phyloP scores from a whole-genome alignment of 2,797 vertebrate genomes.

The Eremophila alpestris region DNA sequence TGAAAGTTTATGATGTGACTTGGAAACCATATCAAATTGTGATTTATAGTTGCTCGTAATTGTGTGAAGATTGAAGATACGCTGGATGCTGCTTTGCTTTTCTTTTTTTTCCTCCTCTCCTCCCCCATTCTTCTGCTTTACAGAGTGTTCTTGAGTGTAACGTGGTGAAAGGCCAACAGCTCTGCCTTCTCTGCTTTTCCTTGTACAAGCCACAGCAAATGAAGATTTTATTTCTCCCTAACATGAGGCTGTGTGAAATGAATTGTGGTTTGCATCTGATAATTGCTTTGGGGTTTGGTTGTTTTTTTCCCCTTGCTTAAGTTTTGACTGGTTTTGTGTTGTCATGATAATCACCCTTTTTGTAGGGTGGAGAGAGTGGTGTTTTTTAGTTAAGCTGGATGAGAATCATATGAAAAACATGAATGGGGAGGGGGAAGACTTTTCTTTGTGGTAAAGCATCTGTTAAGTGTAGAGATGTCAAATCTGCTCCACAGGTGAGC shows the following conservation, averaged over 20 bases:
- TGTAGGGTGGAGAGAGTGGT: neutral
- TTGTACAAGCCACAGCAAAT: neutral
- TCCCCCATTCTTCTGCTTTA: constrained; percentile 5
- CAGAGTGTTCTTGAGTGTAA: neutral
- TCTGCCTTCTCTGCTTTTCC: neutral
- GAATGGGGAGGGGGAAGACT: neutral
- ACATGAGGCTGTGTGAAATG: neutral
- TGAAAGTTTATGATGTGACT: constrained; percentile 62
- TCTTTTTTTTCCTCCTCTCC: neutral
- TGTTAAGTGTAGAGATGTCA: neutral
- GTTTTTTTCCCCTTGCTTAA: neutral
- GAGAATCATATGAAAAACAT: neutral
- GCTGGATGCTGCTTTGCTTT: neutral
- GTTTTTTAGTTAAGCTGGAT: neutral
- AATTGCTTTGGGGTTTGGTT: neutral
- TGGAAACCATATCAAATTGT: constrained; percentile 63
- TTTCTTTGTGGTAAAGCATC: neutral
- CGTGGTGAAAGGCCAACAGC: neutral
- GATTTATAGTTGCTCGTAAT: constrained; percentile 57
- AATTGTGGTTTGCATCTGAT: neutral
- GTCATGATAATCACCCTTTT: neutral
- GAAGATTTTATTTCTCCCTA: neutral
- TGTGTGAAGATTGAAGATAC: constrained; percentile 48
- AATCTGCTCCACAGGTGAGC: neutral
- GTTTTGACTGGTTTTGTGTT: neutral